Evolutionary conservation across 2,797 vertebrate species (phyloP).

Genomic region (Epinephelus awoara): DNA sequence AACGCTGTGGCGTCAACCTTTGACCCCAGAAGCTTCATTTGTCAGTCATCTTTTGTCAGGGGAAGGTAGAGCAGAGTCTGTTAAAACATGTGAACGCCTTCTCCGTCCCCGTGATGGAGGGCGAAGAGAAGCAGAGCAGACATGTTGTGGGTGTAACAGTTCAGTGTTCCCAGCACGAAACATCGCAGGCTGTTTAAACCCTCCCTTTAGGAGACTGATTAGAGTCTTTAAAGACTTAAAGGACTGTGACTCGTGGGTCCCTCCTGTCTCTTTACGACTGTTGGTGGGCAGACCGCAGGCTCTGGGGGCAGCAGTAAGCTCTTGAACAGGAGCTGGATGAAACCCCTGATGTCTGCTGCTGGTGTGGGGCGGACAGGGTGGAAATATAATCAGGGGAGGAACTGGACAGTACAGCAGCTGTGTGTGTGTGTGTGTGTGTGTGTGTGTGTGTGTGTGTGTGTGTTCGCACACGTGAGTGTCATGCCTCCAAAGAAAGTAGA

Average conservation of each 20-base stretch:
- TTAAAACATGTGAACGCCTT: conserved; percentile 75
- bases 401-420: conserved; percentile 28
- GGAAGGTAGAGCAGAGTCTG: conserved; percentile 63
- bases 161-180: conserved; percentile 40
- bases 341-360: conserved; percentile 59
- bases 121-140: conserved; percentile 61
- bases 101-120: conserved; percentile 62
- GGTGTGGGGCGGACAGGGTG: conserved; percentile 44
- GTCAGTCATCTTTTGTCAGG: conserved; percentile 44
- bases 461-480: not conserved
- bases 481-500: not conserved
- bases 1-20: conserved; percentile 25
- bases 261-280: conserved; percentile 60
- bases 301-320: conserved; percentile 67
- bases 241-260: conserved; percentile 40
- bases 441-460: conserved; percentile 4
- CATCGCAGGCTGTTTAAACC: conserved; percentile 31
- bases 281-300: conserved; percentile 60
- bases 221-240: conserved; percentile 47
- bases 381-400: conserved; percentile 71
- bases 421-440: conserved; percentile 16
- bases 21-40: conserved; percentile 48
- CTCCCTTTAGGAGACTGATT: conserved; percentile 30
- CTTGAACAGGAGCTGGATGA: conserved; percentile 66
- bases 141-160: conserved; percentile 68